Percentiles rank a stretch among this genome's conserved stretches.
phyloP scores from a whole-genome alignment of 2,797 vertebrate species.

The Leuciscus waleckii region DNA sequence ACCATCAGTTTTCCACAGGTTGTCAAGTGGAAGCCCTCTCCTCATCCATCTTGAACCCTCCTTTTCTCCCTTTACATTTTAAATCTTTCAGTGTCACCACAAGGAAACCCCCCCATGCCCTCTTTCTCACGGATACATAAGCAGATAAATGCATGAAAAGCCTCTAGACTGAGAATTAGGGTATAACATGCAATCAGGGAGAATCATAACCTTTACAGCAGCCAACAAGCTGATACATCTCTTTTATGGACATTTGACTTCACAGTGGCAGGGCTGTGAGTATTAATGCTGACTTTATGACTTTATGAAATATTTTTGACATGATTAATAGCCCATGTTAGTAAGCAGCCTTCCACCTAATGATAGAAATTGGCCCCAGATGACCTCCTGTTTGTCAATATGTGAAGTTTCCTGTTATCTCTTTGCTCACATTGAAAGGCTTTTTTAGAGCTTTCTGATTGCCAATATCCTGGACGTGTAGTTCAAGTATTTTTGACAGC shows the following conservation, averaged over 20 bases:
- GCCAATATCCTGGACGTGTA: slow-evolving; percentile 68
- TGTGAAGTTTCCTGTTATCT: slow-evolving; percentile 42
- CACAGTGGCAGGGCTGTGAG: background rate
- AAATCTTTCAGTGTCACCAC: slow-evolving; percentile 35
- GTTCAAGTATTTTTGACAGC: slow-evolving; percentile 68
- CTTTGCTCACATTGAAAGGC: slow-evolving; percentile 65
- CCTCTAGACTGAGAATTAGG: slow-evolving; percentile 15
- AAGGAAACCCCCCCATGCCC: slow-evolving; percentile 12
- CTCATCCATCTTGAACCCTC: slow-evolving; percentile 47
- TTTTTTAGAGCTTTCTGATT: slow-evolving; percentile 64
- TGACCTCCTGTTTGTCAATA: slow-evolving; percentile 15
- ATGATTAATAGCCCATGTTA: slow-evolving; percentile 11
- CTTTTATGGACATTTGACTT: slow-evolving; percentile 62
- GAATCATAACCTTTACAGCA: slow-evolving; percentile 61
- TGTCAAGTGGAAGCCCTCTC: slow-evolving; percentile 52
- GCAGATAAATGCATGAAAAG: background rate
- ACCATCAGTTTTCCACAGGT: slow-evolving; percentile 51
- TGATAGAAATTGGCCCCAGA: slow-evolving; percentile 7
- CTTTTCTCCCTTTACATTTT: slow-evolving; percentile 42
- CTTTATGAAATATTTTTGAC: background rate
- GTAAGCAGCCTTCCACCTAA: background rate
- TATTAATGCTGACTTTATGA: slow-evolving; percentile 12
- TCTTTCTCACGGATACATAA: background rate
- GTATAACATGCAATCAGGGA: slow-evolving; percentile 64
- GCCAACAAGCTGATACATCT: slow-evolving; percentile 62